Base-by-base conservation (phyloP, 2,888 invertebrate genomes). In the Agrypnus murinus region DNA sequence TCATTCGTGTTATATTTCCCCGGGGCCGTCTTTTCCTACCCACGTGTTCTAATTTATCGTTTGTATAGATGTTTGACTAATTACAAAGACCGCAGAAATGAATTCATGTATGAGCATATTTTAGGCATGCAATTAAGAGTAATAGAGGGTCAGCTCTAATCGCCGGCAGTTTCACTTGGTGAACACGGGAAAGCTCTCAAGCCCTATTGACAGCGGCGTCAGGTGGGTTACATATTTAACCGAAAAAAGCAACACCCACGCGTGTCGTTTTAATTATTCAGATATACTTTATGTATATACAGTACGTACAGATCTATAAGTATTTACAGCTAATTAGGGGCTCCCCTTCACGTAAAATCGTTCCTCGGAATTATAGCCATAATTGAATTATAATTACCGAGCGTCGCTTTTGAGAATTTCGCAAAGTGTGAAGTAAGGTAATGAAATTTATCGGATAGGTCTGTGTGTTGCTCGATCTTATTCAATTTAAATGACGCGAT, bases 361-460 rank as follows among this genome's bases (percentile, higher is more conserved):
- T 36, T 48, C 38, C 55, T 58, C 57, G 45, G 50, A 67, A 71
- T 70, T 65, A 63, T 63, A 40, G 59, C 55, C 63, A 45, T 75
- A 74, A 74, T 75, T 68, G 69, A 59, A 31, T 59, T 68, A 71
- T 72, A 73, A 71, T 73, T 73, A 53, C 43, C 53, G 72, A 73
- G 71, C 67, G 69, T 71, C 65, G 67, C 72, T 74, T 73, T 71
- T 64, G 72, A 65, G 58, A 43, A 64, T 64, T 72, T 62, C 25
- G 50, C 36, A 70, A 62, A 53, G 66, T 65, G 65, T 50, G 58
- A 58, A 65, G 65, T 55, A 65, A 57, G 68, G 71, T 71, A 73
- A 73, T 71, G 70, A 71, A 75, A 63, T 73, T 74, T 67, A 65
- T 53, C 72, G 65, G 64, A 65, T 65, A 65, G 65, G 69, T 58